These are phyloP conservation scores for Trochalopteron elliotii DNA, from an alignment of 2,113 vertebrate species.

Conservation along the genomic window DNA sequence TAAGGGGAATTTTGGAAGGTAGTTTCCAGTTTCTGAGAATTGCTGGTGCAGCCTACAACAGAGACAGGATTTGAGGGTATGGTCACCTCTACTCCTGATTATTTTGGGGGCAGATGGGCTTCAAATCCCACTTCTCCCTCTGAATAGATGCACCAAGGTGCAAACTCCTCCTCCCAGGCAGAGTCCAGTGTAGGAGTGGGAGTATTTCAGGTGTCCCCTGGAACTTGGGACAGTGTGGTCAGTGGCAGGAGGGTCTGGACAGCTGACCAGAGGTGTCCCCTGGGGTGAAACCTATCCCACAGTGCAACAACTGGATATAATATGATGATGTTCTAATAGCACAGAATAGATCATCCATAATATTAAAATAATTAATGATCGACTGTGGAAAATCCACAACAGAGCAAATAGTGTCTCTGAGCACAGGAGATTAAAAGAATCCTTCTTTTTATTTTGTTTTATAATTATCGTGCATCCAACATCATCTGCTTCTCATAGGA, in stretches of 20 bases:
- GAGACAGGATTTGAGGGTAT: accelerated
- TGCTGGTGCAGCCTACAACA: not conserved
- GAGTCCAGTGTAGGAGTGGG: not conserved
- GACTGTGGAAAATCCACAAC: not conserved
- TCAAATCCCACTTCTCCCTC: not conserved
- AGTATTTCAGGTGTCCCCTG: not conserved
- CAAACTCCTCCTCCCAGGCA: not conserved
- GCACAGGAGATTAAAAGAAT: not conserved
- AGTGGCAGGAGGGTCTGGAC: not conserved
- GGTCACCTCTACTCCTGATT: accelerated
- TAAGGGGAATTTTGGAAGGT: not conserved
- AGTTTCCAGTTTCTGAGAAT: not conserved
- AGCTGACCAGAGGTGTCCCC: not conserved
- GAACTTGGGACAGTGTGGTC: not conserved
- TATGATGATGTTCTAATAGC: not conserved
- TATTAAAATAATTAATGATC: not conserved
- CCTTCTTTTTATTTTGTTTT: not conserved
- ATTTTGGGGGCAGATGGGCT: not conserved
- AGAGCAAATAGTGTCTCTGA: not conserved
- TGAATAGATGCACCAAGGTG: not conserved
- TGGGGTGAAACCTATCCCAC: not conserved
- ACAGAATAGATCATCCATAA: not conserved
- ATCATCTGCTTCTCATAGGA: not conserved
- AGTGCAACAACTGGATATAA: not conserved
- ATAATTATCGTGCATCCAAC: not conserved